Evolutionary conservation across 2,888 invertebrate genomes (phyloP).

Genomic region (Orchestes rusci): DNA sequence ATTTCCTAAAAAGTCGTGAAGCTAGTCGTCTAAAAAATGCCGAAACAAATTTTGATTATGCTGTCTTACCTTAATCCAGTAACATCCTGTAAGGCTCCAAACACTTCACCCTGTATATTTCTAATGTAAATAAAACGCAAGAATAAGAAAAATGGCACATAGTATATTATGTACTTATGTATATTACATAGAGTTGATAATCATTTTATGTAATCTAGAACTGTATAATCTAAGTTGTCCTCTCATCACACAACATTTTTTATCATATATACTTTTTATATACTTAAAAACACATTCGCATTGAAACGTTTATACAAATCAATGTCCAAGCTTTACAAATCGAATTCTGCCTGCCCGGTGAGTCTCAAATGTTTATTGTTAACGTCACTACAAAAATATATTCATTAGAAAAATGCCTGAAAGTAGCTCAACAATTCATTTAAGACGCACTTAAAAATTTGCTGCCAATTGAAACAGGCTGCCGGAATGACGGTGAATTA

Average conservation of each 20-base stretch:
- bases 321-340: slow-evolving; percentile 41
- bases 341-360: slow-evolving; percentile 37
- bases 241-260: slow-evolving; percentile 42
- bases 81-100: too few species aligned
- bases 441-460: too few species aligned
- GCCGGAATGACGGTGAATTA: too few species aligned
- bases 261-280: slow-evolving; percentile 43
- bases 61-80: too few species aligned
- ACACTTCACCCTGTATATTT: too few species aligned
- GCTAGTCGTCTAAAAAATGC: too few species aligned
- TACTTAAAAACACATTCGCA: slow-evolving; percentile 44
- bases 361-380: slow-evolving; percentile 28
- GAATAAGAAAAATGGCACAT: slow-evolving; percentile 49
- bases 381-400: slow-evolving; percentile 42
- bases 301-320: slow-evolving; percentile 42
- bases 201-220: slow-evolving; percentile 41
- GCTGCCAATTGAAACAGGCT: too few species aligned
- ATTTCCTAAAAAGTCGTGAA: too few species aligned
- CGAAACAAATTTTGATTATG: too few species aligned
- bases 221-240: slow-evolving; percentile 44
- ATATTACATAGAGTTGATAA: slow-evolving; percentile 48
- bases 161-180: slow-evolving; percentile 49
- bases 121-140: too few species aligned
- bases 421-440: too few species aligned
- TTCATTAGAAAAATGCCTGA: slow-evolving; percentile 26